Conservation (phyloP, 2,797 vertebrate species). For the Arctocebus calabarensis region DNA sequence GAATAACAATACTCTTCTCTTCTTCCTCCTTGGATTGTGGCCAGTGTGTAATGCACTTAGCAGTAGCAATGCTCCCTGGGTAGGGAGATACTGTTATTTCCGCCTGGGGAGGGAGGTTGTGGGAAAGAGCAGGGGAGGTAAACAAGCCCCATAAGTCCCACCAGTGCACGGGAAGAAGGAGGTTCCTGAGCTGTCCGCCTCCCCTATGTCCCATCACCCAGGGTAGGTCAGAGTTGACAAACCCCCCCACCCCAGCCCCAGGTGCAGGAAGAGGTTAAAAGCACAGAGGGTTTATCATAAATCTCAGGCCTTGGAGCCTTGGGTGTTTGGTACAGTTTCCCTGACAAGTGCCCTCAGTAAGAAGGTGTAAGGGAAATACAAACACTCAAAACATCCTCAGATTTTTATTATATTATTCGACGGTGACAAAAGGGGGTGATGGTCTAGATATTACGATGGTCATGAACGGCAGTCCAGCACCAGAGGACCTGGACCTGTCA, state of each 20-base stretch:
- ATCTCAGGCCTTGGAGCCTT: background rate
- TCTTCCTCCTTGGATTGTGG: background rate
- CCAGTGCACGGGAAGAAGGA: background rate
- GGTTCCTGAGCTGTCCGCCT: background rate
- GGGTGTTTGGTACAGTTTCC: background rate
- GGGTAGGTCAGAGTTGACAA: background rate
- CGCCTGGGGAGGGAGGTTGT: background rate
- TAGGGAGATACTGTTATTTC: slow-evolving; percentile 50
- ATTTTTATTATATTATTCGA: background rate
- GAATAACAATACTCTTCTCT: background rate
- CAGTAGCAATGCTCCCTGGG: background rate
- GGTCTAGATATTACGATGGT: background rate
- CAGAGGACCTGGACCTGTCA: slow-evolving; percentile 66
- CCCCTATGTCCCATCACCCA: background rate
- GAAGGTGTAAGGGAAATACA: background rate
- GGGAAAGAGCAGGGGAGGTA: background rate
- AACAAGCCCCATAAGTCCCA: background rate
- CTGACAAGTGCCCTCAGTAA: background rate
- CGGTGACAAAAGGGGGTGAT: slow-evolving; percentile 44
- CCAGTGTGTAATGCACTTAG: background rate
- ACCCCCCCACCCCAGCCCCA: background rate
- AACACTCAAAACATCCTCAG: background rate
- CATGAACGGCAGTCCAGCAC: background rate
- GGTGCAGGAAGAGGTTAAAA: background rate
- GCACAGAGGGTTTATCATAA: background rate